Evolutionary conservation across 2,888 invertebrate species (phyloP).

Genomic region (Isoperla grammatica): DNA sequence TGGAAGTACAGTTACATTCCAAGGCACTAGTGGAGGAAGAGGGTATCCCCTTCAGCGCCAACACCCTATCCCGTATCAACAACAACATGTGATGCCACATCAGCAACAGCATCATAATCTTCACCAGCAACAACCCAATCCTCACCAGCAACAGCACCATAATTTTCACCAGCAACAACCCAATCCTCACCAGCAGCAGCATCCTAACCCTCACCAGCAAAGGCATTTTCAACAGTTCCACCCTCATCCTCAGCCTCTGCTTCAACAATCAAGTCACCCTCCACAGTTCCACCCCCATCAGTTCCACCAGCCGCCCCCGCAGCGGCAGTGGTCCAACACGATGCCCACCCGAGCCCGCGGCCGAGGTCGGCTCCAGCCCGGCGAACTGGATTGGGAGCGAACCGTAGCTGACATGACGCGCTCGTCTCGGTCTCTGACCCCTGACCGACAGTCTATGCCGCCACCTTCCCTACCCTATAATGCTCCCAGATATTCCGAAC

Average conservation of each 20-base stretch:
- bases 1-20: slow-evolving; percentile 50
- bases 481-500: neutral
- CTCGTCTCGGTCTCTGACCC: slow-evolving; percentile 33
- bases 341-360: slow-evolving; percentile 49
- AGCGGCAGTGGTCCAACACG: slow-evolving; percentile 35
- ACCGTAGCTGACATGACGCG: slow-evolving; percentile 19
- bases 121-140: neutral
- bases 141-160: slow-evolving; percentile 30
- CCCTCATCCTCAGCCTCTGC: neutral
- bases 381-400: slow-evolving; percentile 41
- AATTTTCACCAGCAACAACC: slow-evolving; percentile 2
- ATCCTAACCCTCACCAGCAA: slow-evolving; percentile 12
- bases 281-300: slow-evolving; percentile 6
- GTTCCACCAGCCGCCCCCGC: neutral
- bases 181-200: neutral
- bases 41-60: slow-evolving; percentile 14
- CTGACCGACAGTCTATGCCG: slow-evolving; percentile 28
- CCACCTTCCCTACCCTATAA: slow-evolving; percentile 13
- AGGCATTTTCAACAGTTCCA: slow-evolving; percentile 12
- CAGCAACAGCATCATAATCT: slow-evolving; percentile 8
- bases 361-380: slow-evolving; percentile 54
- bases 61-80: slow-evolving; percentile 16
- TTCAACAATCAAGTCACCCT: neutral
- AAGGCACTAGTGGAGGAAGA: slow-evolving; percentile 37
- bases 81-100: slow-evolving; percentile 35